These are phyloP conservation scores for Parnassius orleans DNA, from an alignment of 2,888 invertebrate species.

Conservation along the genomic window DNA sequence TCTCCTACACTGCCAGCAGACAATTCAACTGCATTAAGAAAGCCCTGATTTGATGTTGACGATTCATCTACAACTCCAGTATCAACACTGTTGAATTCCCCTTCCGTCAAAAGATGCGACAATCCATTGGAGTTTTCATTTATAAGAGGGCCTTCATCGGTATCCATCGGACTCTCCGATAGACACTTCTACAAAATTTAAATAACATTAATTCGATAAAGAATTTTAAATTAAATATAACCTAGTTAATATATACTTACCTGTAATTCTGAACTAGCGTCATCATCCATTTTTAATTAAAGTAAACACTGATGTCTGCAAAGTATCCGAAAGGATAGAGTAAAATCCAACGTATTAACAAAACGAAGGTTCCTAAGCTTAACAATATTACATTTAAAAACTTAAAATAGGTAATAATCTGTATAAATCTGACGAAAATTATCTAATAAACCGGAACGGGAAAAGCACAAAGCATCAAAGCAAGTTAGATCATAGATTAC, in stretches of 20 bases:
- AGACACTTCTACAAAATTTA: slow-evolving; percentile 59
- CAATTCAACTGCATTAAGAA: slow-evolving; percentile 71
- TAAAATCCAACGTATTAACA: too few relatives aligned
- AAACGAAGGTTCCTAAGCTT: too few relatives aligned
- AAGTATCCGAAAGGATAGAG: too few relatives aligned
- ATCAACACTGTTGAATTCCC: slow-evolving; percentile 72
- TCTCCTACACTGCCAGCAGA: slow-evolving; percentile 74
- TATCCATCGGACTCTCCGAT: slow-evolving; percentile 67
- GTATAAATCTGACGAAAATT: too few relatives aligned
- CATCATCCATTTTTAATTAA: slow-evolving; percentile 51
- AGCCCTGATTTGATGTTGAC: slow-evolving; percentile 71
- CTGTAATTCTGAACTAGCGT: slow-evolving; percentile 67
- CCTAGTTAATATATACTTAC: slow-evolving; percentile 39
- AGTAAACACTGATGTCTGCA: neutral
- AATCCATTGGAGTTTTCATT: slow-evolving; percentile 74
- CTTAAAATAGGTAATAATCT: too few relatives aligned
- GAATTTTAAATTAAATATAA: neutral
- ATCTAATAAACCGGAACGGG: too few relatives aligned
- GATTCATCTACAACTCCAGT: slow-evolving; percentile 68
- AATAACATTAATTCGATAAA: neutral
- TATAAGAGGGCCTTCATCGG: slow-evolving; percentile 70
- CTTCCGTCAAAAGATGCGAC: slow-evolving; percentile 70
- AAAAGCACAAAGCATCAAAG: too few relatives aligned
- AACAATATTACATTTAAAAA: too few relatives aligned
- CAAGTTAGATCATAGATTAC: too few relatives aligned